Conservation (phyloP, 2,113 vertebrate species). For the Cygnus buccinator region DNA sequence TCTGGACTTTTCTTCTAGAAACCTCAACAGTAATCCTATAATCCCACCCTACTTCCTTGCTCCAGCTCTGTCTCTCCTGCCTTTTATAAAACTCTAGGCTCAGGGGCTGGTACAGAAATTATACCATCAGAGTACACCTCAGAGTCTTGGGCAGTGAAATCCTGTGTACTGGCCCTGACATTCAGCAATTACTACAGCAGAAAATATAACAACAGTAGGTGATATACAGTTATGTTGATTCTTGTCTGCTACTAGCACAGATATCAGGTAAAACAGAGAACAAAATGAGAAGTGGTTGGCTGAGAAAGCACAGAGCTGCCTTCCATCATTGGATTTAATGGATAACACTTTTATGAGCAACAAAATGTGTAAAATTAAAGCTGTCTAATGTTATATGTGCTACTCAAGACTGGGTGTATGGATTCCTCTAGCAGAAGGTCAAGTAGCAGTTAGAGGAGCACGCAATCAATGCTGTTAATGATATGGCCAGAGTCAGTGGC, state of each 20-base stretch:
- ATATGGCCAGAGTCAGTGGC: background rate
- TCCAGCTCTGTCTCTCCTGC: background rate
- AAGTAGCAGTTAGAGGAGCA: background rate
- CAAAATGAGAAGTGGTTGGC: background rate
- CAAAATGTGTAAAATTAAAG: background rate
- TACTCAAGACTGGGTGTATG: background rate
- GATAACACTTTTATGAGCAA: background rate
- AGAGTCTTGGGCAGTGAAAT: background rate
- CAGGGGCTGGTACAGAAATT: background rate
- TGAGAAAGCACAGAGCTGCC: background rate
- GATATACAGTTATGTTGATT: background rate
- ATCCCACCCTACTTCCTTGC: rapidly evolving
- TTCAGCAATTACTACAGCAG: background rate
- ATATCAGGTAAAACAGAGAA: background rate
- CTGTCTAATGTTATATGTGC: background rate
- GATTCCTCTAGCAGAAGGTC: background rate
- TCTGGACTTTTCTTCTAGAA: background rate
- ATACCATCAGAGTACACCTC: background rate
- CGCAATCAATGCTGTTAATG: background rate
- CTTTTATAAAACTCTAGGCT: background rate
- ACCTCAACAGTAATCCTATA: background rate
- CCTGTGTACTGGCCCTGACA: background rate
- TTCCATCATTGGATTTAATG: background rate
- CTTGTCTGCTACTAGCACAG: background rate
- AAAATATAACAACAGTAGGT: background rate